Evolutionary conservation across 2,113 vertebrate genomes (phyloP), one percentile per base, ranked within the genome.

Genomic region (Lota lota): DNA sequence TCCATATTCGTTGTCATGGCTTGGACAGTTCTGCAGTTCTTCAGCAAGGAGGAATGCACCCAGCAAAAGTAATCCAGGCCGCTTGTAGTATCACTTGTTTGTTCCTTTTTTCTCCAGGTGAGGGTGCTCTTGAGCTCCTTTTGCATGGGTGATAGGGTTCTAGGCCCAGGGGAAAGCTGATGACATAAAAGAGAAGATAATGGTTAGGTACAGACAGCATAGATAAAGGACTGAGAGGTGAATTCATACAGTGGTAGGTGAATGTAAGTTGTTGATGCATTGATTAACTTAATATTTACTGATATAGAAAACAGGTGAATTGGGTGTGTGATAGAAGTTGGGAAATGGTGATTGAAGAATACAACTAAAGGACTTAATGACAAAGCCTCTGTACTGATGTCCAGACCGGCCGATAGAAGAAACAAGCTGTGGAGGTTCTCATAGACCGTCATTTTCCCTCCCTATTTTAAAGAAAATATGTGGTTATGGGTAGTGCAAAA

Each of bases 51-150:
- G 61, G 24, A 22, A 56, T 72, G 73, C 56, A 78, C 65, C 57
- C 53, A 75, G 60, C 18, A 69, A 60, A 65, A 22, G 7, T 62
- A 72, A 67, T 79, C 72, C 67, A 57, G n/a, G 40, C n/a, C 16
- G 2, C 17, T 56, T 3, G 58, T n/a, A 70, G 58, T 65, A 3
- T 50, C 5, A 62, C 19, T 24, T 62, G 61, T 74, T 81, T 68
- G 16, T 60, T 19, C 19, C 75, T 6, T 20, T 61, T 68, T 59
- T 36, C 14, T 22, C 84, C 89, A 89, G 60, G 65, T 57, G 83
- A 75, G 7, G 82, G 80, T 73, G 73, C 73, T 83, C 40, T 81
- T 78, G 82, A 78, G 77, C 77, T 79, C 73, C 64, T 18, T 24
- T 67, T 69, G 51, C 68, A 53, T 22, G 59, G 50, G 57, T 68